Conservation (phyloP, 2,113 vertebrate genomes). For the Tyrannus savana region DNA sequence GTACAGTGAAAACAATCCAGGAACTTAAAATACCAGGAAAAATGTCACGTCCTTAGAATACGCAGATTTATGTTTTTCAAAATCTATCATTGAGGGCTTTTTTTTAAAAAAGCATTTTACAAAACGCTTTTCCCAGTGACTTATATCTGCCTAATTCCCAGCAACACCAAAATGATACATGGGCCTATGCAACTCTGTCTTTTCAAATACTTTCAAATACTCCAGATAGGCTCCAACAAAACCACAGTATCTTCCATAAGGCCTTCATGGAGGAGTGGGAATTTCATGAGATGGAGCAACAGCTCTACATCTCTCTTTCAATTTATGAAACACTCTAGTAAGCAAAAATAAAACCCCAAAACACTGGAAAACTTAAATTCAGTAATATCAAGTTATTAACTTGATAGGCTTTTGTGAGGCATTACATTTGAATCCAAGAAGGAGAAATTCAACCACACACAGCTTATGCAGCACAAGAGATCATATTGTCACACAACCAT, state of each 20-base stretch:
- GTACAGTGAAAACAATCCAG: not conserved
- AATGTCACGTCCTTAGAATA: fast-evolving
- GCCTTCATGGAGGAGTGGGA: not conserved
- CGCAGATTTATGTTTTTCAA: not conserved
- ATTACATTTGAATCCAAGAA: not conserved
- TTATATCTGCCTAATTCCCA: not conserved
- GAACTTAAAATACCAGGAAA: not conserved
- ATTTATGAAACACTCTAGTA: not conserved
- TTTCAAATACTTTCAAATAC: not conserved
- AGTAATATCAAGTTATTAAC: not conserved
- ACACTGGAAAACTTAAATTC: not conserved
- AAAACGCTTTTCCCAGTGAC: not conserved
- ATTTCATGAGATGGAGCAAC: not conserved
- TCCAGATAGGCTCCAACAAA: not conserved
- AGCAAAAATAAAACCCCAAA: not conserved
- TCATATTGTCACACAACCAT: not conserved
- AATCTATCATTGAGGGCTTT: not conserved
- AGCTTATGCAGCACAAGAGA: fast-evolving
- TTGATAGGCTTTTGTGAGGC: not conserved
- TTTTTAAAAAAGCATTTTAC: not conserved
- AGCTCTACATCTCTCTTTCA: not conserved
- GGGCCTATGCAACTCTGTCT: not conserved
- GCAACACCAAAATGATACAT: not conserved
- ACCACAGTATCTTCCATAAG: not conserved
- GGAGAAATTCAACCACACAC: not conserved